Evolutionary conservation across 2,888 invertebrate species (phyloP), one percentile per base, ranked within the genome.

Genomic region (Labia minor): DNA sequence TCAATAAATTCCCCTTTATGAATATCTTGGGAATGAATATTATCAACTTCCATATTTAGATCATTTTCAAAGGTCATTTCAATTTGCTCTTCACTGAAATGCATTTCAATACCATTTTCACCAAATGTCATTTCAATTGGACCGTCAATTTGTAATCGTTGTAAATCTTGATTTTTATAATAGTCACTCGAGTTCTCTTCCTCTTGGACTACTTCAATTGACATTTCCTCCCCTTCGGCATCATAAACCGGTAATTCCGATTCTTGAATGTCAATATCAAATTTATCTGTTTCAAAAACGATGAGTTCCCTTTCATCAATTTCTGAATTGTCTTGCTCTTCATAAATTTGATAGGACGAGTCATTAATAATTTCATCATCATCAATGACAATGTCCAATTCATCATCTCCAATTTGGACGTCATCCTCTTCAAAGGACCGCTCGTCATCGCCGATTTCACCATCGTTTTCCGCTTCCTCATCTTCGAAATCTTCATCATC

Each of bases 11-110:
- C 49, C 4, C 49, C 49, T 49, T 49, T 49, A 49, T 49, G 49
- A 49, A 49, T 16, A 8, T 49, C 49, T 49, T 49, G n/a, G 3
- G n/a, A 11, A 49, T 49, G 14, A 16, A 49, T 49, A 49, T 49
- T 11, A 14, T 49, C 49, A 49, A 49, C 49, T 10, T 49, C 49
- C 49, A 49, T 49, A 49, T 49, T 49, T n/a, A 49, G n/a, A 49
- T 49, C 49, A 49, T 49, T 49, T 49, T 49, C 49, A 49, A 49
- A 49, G 3, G 49, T 49, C 49, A 49, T 49, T 49, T 49, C 49
- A n/a, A 49, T 49, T 49, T 49, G 49, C 14, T 49, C 49, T 49
- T 49, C 49, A 16, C 49, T 49, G n/a, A 49, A 49, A 16, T 49
- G 49, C 49, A 49, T 49, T 49, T 49, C 49, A 14, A 49, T 49